Base-by-base conservation (phyloP, 2,797 vertebrate genomes). In the Ptychadena robeensis region DNA sequence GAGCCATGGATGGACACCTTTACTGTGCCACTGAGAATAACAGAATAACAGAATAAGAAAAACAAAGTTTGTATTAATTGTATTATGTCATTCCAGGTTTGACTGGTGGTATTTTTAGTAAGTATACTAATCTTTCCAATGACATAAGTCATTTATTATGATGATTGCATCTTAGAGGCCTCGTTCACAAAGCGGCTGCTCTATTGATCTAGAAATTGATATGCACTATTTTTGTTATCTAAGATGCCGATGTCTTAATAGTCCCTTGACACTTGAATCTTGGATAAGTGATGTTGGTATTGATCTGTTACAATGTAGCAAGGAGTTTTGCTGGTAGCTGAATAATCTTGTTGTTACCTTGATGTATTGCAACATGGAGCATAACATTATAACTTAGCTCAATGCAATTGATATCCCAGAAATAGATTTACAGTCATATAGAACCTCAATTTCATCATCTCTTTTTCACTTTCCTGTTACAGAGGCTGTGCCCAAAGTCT, bases 101-200 rank as follows among this genome's bases (percentile, higher is more conserved):
- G n/a, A n/a, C n/a, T n/a, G n/a, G n/a, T n/a, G n/a, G n/a, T n/a
- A 61, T 73, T 73, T 59, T 73, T 61, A 75, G 72, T 27, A 14
- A 44, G 72, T 22, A 59, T 25, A 57, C 10, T 12, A 35, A 34
- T 57, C 57, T 32, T 63, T 18, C 12, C n/a, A 25, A 59, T 27
- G 25, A 27, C 57, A 38, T 28, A 4, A n/a, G 61, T 25, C 11
- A 65, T 44, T 40, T 40, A 10, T 8, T 15, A 30, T 44, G 28
- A 65, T 57, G 40, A 73, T 27, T 14, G 53, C 22, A 3, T 75
- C 73, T 38, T 3, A 10, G 25, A 31, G 15, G 14, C 15, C 8
- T 64, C 35, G 73, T 30, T 66, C 73, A 12, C n/a, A 76, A 40
- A 31, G 32, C 73, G 28, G 34, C 5, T 9, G 27, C 35, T 9